Conservation (phyloP, 2,113 vertebrate species). For the Poicephalus gulielmi region DNA sequence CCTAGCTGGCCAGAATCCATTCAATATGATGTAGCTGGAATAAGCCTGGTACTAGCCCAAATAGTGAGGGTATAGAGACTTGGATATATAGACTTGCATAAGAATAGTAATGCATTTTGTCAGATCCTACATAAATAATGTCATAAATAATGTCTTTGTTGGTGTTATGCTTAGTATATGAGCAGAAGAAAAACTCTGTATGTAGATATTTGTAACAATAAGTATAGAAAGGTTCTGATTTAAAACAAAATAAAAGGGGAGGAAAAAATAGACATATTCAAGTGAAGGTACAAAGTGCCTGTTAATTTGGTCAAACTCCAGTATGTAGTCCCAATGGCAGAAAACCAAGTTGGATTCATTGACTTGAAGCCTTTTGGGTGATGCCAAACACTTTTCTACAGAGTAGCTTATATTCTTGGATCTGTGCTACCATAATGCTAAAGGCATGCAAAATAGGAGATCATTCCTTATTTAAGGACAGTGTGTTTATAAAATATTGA, state of each 20-base stretch:
- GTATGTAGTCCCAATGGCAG: background rate
- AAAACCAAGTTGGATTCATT: background rate
- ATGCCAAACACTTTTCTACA: background rate
- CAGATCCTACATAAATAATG: background rate
- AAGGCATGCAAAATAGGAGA: background rate
- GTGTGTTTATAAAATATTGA: background rate
- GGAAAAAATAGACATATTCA: too few relatives aligned
- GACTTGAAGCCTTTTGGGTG: background rate
- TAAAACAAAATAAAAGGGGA: background rate
- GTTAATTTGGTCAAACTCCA: background rate
- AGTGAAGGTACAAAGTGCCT: background rate
- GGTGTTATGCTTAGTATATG: background rate
- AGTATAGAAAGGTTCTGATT: background rate
- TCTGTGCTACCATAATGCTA: background rate
- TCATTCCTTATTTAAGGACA: background rate
- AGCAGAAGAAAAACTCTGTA: background rate
- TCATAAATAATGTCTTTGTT: background rate
- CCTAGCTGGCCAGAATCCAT: constrained; percentile 29
- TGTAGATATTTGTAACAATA: background rate
- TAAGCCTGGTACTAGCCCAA: background rate
- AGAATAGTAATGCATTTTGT: background rate
- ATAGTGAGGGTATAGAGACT: background rate
- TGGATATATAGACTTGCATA: background rate
- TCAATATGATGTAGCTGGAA: constrained; percentile 9
- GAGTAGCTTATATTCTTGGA: background rate